Percentiles rank a stretch among this genome's conserved stretches.
Conservation (phyloP, 2,113 vertebrate genomes). For the Syngnathus floridae region DNA sequence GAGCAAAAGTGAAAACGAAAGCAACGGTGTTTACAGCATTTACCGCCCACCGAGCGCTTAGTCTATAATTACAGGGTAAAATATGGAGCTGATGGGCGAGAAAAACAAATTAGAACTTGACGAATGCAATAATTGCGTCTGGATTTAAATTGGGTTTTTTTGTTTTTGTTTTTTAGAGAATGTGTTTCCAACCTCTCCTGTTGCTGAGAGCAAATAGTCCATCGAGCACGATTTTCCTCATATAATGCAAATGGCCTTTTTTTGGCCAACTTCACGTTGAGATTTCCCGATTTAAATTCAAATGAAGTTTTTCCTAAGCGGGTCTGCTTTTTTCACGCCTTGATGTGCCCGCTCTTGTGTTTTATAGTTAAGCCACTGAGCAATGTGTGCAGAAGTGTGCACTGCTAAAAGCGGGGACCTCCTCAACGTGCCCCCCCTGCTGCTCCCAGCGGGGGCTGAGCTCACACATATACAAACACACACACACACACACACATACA, state of each 20-base stretch:
- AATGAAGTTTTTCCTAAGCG: neutral
- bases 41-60: neutral
- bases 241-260: neutral
- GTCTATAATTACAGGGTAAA: neutral
- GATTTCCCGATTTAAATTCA: neutral
- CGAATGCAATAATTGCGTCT: neutral
- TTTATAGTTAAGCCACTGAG: slow-evolving; percentile 44
- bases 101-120: neutral
- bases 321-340: neutral
- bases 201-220: neutral
- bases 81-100: neutral
- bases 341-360: slow-evolving; percentile 40
- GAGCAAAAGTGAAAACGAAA: neutral
- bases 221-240: neutral
- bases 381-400: slow-evolving; percentile 43
- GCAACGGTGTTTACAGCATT: neutral
- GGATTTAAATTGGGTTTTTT: neutral
- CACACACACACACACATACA: neutral
- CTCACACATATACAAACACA: slow-evolving; percentile 1
- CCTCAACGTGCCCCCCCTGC: slow-evolving; percentile 31
- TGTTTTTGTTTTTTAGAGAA: neutral
- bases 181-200: neutral
- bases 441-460: slow-evolving; percentile 45
- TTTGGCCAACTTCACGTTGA: neutral
- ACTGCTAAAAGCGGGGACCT: slow-evolving; percentile 34